These are phyloP conservation scores for Silurus asotus DNA, from an alignment of 2,113 vertebrate species.

Conservation along the genomic window DNA sequence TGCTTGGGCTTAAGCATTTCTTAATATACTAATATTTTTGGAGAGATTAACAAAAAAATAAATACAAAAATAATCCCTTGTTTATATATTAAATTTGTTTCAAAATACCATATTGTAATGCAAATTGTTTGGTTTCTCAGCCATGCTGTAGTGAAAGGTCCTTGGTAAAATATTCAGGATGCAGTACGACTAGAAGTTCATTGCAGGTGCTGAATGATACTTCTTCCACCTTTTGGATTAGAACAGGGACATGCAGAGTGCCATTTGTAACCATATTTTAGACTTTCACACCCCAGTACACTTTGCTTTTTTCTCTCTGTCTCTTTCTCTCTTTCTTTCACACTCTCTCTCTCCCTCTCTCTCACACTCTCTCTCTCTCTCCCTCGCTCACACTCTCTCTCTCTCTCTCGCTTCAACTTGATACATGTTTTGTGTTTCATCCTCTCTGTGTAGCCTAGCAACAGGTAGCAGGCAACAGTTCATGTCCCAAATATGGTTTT, in stretches of 20 bases:
- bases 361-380: conserved; percentile 14
- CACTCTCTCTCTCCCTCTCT: conserved; percentile 34
- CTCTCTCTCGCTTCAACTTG: conserved; percentile 44
- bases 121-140: not conserved
- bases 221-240: conserved; percentile 34
- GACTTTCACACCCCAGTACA: conserved; percentile 51
- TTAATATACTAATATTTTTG: conserved; percentile 15
- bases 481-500: conserved; percentile 62
- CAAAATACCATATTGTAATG: not conserved
- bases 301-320: conserved; percentile 44
- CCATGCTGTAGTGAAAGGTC: not conserved
- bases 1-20: not conserved
- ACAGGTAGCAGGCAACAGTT: conserved; percentile 59
- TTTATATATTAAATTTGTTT: not conserved
- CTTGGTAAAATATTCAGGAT: not conserved
- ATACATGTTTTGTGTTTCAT: conserved; percentile 55
- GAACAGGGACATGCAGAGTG: conserved; percentile 37
- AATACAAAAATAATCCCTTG: not conserved
- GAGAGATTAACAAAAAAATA: not conserved
- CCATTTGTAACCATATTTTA: conserved; percentile 50
- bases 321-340: conserved; percentile 21
- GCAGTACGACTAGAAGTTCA: conserved; percentile 23
- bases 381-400: conserved; percentile 42
- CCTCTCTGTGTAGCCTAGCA: conserved; percentile 60
- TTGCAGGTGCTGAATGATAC: conserved; percentile 26